phyloP scores from a whole-genome alignment of 2,797 vertebrate species.

The Oreochromis grahami region DNA sequence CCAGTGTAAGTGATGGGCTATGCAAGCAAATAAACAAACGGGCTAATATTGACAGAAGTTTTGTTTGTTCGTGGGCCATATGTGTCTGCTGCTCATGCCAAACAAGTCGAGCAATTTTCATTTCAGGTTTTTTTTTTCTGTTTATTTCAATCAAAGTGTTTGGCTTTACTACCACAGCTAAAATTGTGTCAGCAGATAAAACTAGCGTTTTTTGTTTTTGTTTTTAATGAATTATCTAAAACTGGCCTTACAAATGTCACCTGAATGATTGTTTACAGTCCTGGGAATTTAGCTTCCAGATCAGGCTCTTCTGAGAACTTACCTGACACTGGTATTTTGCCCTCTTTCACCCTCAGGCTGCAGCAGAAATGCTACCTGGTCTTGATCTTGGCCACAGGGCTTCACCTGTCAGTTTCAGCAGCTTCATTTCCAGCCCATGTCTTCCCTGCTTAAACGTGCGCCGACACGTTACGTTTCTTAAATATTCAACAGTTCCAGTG shows the following conservation, averaged over 20 bases:
- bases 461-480: slow-evolving; percentile 27
- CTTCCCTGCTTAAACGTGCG: slow-evolving; percentile 12
- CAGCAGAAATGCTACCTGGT: slow-evolving; percentile 24
- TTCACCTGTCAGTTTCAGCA: slow-evolving; percentile 44
- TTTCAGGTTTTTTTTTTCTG: not conserved
- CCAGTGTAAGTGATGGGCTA: slow-evolving; percentile 71
- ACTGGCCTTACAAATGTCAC: not conserved
- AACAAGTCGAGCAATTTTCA: slow-evolving; percentile 30
- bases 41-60: slow-evolving; percentile 76
- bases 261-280: not conserved
- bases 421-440: slow-evolving; percentile 25
- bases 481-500: slow-evolving; percentile 18
- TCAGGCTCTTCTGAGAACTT: not conserved
- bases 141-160: not conserved
- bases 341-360: slow-evolving; percentile 3
- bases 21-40: slow-evolving; percentile 67
- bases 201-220: not conserved
- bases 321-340: not conserved
- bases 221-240: not conserved
- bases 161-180: not conserved
- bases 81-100: slow-evolving; percentile 52
- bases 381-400: slow-evolving; percentile 38
- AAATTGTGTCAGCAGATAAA: not conserved
- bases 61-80: slow-evolving; percentile 49
- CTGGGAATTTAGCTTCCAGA: not conserved